Evolutionary conservation across 2,113 vertebrate species (phyloP).

Genomic region (Struthio camelus): DNA sequence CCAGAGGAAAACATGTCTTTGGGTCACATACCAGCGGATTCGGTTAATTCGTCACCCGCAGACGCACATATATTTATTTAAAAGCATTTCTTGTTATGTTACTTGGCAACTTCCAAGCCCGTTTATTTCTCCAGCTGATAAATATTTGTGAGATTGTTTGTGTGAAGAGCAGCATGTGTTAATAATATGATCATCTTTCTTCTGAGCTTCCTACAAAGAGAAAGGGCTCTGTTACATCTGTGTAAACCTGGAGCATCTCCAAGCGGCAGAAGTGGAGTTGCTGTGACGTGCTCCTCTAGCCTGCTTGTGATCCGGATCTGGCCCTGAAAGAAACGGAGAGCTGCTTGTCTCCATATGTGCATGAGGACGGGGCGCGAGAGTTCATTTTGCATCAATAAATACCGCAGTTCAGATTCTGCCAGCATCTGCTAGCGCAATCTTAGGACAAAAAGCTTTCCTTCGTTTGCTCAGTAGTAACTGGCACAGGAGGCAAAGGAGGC

Average conservation of each 20-base stretch:
- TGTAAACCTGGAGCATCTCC: neutral
- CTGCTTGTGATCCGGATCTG: fast-evolving
- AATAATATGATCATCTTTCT: slow-evolving; percentile 5
- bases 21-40: slow-evolving; percentile 47
- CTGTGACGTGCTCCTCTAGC: neutral
- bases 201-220: neutral
- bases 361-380: neutral
- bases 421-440: neutral
- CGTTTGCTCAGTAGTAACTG: too few species aligned
- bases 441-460: neutral
- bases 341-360: neutral
- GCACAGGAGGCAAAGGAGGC: too few species aligned
- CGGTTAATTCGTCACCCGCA: slow-evolving; percentile 51
- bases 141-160: slow-evolving; percentile 58
- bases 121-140: slow-evolving; percentile 60
- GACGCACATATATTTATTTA: slow-evolving; percentile 36
- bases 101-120: slow-evolving; percentile 52
- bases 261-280: neutral
- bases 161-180: slow-evolving; percentile 27
- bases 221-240: neutral
- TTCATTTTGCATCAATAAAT: neutral
- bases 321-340: neutral
- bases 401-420: neutral
- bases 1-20: slow-evolving; percentile 34
- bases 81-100: slow-evolving; percentile 56